A percentile compares a stretch with the other conserved stretches of the same genome.
Conservation (phyloP, 2,797 vertebrate species). For the Pseudocheirus occidentalis region DNA sequence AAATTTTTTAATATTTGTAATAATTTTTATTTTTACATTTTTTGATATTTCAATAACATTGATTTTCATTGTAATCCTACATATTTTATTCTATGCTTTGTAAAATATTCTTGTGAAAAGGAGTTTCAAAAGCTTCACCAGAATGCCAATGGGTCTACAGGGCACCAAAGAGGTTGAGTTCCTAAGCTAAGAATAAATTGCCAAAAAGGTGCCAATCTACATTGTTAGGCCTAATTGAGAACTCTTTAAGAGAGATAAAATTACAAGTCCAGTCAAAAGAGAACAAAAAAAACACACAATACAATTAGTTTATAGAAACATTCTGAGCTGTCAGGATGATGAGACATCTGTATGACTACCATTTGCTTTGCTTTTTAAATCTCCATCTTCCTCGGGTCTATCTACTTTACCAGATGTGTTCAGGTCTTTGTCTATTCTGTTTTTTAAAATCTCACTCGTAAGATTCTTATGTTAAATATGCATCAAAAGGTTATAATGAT, state of each 20-base stretch:
- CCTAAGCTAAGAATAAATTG: not conserved
- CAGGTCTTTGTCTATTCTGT: not conserved
- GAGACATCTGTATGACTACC: not conserved
- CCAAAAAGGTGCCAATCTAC: not conserved
- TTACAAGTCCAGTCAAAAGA: not conserved
- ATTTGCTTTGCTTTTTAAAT: not conserved
- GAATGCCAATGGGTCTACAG: not conserved
- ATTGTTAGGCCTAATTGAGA: not conserved
- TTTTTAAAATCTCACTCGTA: not conserved
- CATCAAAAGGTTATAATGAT: not conserved
- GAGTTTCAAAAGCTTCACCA: not conserved
- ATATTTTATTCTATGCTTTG: not conserved
- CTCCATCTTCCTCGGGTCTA: not conserved
- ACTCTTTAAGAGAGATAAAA: not conserved
- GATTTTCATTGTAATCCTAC: not conserved
- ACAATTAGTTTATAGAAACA: not conserved
- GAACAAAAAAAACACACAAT: not conserved
- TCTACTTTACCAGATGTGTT: not conserved
- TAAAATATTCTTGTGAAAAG: not conserved
- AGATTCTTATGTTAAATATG: not conserved
- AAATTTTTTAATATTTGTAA: no score
- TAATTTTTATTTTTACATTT: no score
- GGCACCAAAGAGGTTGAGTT: not conserved
- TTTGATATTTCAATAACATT: not conserved
- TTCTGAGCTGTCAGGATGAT: not conserved